A percentile compares a stretch with the other conserved stretches of the same genome.
These are phyloP conservation scores for Drosophila monieri DNA, from an alignment of 2,888 invertebrate species.

Conservation along the genomic window DNA sequence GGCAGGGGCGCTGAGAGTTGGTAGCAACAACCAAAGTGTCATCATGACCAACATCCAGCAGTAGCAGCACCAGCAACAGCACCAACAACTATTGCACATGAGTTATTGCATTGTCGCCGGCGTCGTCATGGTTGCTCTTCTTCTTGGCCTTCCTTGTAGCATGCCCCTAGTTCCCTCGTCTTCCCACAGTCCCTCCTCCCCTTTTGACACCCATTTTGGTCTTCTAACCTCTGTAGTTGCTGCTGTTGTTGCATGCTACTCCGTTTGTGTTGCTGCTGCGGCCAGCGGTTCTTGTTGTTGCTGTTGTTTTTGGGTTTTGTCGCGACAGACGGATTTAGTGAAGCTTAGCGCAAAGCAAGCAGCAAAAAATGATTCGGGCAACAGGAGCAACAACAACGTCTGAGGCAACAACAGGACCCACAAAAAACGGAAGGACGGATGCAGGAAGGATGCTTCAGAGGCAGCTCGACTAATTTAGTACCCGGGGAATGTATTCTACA, in stretches of 20 bases:
- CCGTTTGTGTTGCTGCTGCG: constrained; percentile 38
- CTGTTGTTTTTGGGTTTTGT: constrained; percentile 51
- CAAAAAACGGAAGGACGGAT: constrained; percentile 1
- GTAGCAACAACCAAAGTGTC: constrained; percentile 50
- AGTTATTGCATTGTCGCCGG: constrained; percentile 69
- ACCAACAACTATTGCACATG: constrained; percentile 56
- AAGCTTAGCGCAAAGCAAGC: constrained; percentile 61
- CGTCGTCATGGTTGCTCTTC: constrained; percentile 38
- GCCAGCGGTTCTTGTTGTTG: constrained; percentile 42
- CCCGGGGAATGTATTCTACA: background rate
- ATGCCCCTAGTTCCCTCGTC: background rate
- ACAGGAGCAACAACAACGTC: constrained; percentile 2
- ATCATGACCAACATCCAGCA: constrained; percentile 49
- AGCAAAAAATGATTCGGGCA: constrained; percentile 33
- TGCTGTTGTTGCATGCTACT: constrained; percentile 9
- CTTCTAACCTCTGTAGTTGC: constrained; percentile 24
- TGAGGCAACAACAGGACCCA: constrained; percentile 8
- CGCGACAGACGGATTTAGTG: constrained; percentile 70
- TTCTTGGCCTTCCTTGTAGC: constrained; percentile 9
- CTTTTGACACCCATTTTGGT: constrained; percentile 14
- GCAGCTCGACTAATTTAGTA: constrained; percentile 20
- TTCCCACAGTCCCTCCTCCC: background rate
- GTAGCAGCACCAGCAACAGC: constrained; percentile 18
- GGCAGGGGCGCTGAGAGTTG: constrained; percentile 16
- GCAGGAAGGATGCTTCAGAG: constrained; percentile 14